Evolutionary conservation across 2,113 vertebrate genomes (phyloP).

Genomic region (Puma concolor): DNA sequence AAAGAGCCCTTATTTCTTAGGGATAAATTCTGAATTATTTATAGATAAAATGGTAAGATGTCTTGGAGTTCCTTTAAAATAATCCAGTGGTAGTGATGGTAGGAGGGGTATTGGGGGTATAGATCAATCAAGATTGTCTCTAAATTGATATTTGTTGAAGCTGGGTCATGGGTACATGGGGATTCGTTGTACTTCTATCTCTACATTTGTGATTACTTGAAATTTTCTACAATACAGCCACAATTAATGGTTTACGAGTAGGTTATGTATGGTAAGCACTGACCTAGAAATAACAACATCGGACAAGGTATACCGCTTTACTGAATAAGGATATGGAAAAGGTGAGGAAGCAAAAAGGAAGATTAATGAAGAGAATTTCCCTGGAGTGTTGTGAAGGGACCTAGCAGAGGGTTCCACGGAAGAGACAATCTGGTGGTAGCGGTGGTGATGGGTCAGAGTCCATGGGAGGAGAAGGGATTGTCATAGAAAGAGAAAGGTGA

Average conservation of each 20-base stretch:
- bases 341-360: background rate
- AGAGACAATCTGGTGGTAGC: background rate
- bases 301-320: background rate
- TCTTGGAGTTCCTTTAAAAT: slow-evolving; percentile 1
- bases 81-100: background rate
- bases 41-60: background rate
- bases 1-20: background rate
- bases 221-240: background rate
- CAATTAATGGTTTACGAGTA: background rate
- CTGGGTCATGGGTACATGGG: background rate
- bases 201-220: background rate
- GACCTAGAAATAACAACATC: background rate
- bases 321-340: background rate
- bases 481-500: background rate
- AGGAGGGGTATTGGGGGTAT: rapidly evolving
- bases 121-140: background rate
- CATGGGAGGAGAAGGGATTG: background rate
- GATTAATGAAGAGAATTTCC: background rate
- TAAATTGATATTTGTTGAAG: background rate
- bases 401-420: background rate
- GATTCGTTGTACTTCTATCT: background rate
- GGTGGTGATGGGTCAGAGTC: background rate
- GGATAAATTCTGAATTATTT: background rate
- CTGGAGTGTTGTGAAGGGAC: background rate
- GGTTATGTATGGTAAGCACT: background rate